Base-by-base conservation (phyloP, 1,140 invertebrate genomes). In the Lucilia sericata region DNA sequence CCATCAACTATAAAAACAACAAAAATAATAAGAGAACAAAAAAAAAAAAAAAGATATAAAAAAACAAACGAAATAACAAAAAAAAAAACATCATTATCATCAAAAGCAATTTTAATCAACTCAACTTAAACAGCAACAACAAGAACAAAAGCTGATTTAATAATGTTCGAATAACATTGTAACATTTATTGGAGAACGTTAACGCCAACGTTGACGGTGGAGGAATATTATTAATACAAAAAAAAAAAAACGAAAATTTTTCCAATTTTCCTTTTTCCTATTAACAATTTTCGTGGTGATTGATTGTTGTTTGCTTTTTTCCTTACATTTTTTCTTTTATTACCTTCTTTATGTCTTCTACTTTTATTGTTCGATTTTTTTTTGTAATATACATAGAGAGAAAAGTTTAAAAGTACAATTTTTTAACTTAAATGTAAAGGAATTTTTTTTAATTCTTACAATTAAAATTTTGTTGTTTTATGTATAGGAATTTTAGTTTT, bases 31-130 rank as follows among this genome's bases (percentile, higher is more conserved):
- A 76, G 17, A 36, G 12, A 42, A 42, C 36, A 42, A 83, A 19
- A 3, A 30, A 30, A 30, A 3, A 42, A 83, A 19, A 3, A 30
- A 30, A 30, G 25, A 2, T 30, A 30, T 30, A 30, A 30, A 30
- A n/a, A 30, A 30, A 30, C 25, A 30, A 30, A 30, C 3, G 25
- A 30, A 30, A 30, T 30, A 30, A 30, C 25, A 30, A 30, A 30
- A 30, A 30, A 30, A 30, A 30, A 42, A 76, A 17, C 84, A 85
- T 82, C 60, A 85, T 60, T 80, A 87, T 47, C 47, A 83, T 36
- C 34, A 60, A 70, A 74, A 80, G 19, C 75, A 78, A 36, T 51
- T 49, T 70, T 17, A 30, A 83, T 47, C 19, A 70, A 74, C 14
- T 74, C 17, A 13, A n/a, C 30, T 10, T 14, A 60, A 21, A 70